phyloP scores from a whole-genome alignment of 1,140 invertebrate species.

The Drosophila grimshawi region DNA sequence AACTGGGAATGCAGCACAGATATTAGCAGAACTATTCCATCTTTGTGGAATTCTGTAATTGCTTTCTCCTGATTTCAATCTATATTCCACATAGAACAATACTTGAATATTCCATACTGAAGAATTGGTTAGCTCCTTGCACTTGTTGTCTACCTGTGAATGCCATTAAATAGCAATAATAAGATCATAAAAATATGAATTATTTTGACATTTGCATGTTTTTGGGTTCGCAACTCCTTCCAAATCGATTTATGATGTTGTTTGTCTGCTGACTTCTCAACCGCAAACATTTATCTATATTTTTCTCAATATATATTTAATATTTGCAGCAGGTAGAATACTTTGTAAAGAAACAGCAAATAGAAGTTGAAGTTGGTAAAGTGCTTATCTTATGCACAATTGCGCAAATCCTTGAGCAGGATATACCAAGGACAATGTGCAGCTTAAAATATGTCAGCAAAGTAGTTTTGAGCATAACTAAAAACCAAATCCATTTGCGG shows the following conservation, averaged over 20 bases:
- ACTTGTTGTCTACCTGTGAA: not conserved
- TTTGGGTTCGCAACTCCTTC: not conserved
- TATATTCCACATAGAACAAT: too few species aligned
- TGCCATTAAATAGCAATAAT: conserved; percentile 68
- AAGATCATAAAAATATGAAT: conserved; percentile 69
- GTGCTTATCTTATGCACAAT: conserved; percentile 40
- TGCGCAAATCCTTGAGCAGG: conserved; percentile 57
- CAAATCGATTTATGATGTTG: conserved; percentile 74
- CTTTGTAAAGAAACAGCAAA: not conserved
- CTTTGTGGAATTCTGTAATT: too few species aligned
- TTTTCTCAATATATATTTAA: not conserved
- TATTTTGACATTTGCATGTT: conserved; percentile 70
- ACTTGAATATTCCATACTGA: too few species aligned
- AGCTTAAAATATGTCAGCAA: conserved; percentile 10
- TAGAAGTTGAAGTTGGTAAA: not conserved
- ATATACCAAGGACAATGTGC: not conserved
- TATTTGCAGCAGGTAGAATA: conserved; percentile 33
- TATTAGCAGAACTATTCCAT: too few species aligned
- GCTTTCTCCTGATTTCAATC: too few species aligned
- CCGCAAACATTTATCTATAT: conserved; percentile 37
- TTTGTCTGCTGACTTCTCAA: conserved; percentile 62
- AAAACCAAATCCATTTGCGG: conserved; percentile 2
- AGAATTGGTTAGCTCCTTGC: not conserved
- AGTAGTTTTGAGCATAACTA: not conserved
- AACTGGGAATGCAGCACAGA: too few species aligned